Percentiles rank a stretch among this genome's conserved stretches.
Evolutionary conservation across 2,797 vertebrate genomes (phyloP).

Genomic region (Scolopax bukidnonensis): DNA sequence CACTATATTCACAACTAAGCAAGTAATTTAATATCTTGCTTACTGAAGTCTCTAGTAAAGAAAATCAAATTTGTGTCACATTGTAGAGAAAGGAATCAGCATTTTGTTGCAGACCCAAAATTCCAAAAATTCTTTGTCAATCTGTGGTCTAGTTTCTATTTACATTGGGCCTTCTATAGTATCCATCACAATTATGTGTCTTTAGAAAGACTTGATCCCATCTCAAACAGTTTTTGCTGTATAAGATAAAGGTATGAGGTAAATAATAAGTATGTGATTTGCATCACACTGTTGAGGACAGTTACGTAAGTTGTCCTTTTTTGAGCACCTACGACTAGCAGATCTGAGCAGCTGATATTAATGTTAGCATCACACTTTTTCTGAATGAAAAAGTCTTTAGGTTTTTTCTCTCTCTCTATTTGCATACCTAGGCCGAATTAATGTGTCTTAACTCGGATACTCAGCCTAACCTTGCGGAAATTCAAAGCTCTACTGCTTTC

Average conservation of each 20-base stretch:
- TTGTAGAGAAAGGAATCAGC: neutral
- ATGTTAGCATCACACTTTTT: constrained; percentile 10
- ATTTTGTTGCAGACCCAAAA: constrained; percentile 15
- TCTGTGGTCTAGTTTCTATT: constrained; percentile 31
- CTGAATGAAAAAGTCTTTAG: neutral
- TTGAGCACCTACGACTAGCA: neutral
- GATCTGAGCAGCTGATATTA: neutral
- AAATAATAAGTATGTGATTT: neutral
- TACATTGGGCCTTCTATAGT: constrained; percentile 5
- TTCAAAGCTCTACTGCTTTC: neutral
- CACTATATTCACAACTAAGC: neutral
- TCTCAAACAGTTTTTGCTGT: constrained; percentile 18
- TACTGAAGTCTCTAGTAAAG: neutral
- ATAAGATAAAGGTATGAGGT: constrained; percentile 5
- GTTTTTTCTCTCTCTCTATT: neutral
- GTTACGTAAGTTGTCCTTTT: neutral
- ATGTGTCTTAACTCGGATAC: neutral
- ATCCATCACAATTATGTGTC: neutral
- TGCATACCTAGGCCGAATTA: neutral
- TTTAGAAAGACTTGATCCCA: neutral
- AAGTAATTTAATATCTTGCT: neutral
- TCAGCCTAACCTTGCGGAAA: neutral
- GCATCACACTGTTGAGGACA: neutral
- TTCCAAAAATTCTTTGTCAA: neutral
- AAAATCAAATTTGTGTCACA: neutral